Base-by-base conservation (phyloP, 2,113 vertebrate genomes). In the Tupaia tana region DNA sequence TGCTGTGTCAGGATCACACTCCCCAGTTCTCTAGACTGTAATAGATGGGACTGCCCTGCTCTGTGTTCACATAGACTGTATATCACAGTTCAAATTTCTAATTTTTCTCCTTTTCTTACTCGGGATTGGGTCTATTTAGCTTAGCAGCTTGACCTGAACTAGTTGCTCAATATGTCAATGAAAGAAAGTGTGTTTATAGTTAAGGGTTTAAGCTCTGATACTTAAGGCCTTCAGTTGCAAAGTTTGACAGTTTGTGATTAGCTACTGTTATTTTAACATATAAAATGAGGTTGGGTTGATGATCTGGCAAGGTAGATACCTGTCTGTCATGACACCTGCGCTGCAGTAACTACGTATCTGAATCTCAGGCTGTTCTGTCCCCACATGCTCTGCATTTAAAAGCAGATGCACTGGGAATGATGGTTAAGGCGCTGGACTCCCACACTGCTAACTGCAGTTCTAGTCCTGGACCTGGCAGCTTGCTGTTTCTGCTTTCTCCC, bases 171-270 rank as follows among this genome's bases (percentile, higher is more conserved):
- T 64, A 43, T 70, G 82, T 70, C 77, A 77, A 7, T 43, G 70
- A 91, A 78, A 64, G 56, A 86, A 54, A 25, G 52, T 19, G 20
- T 77, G 31, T 71, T 78, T 85, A 52, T 79, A 54, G 9, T 70
- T 90, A 34, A 27, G 83, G 27, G 58, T 34, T 74, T 34, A n/a
- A n/a, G 29, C 52, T 70, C 18, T 20, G 16, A 31, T 29, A 8
- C 83, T 89, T 82, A 78, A 90, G 66, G 58, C 27, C 31, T 67
- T 0, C 15, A 5, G 2, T 24, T 70, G 54, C 61, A 59, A 92
- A 71, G 16, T 10, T n/a, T 63, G 83, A 74, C 84, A 31, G 29
- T 77, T 95, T 95, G 29, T 93, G 83, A 67, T 52, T 94, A 71
- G 18, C 66, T 85, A 2, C 66, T 77, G 14, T 79, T 93, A n/a